Percentiles rank a stretch among this genome's conserved stretches.
Evolutionary conservation across 1,140 invertebrate genomes (phyloP).

Genomic region (Papilio polytes): DNA sequence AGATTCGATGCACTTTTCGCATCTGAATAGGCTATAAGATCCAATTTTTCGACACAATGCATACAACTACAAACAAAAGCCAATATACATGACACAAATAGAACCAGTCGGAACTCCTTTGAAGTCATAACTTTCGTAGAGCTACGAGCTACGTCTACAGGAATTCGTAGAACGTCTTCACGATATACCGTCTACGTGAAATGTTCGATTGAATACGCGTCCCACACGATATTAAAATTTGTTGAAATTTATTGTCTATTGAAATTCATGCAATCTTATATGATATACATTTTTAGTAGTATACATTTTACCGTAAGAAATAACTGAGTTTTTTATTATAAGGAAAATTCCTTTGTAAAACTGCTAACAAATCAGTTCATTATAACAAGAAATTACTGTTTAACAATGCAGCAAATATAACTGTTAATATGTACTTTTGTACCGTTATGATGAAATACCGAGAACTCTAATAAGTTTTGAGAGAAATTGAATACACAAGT

Average conservation of each 20-base stretch:
- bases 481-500: no score
- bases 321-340: no score
- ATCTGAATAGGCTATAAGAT: not conserved
- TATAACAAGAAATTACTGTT: no score
- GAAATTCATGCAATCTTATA: not conserved
- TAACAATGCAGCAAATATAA: no score
- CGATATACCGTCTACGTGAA: not conserved
- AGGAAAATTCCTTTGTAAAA: no score
- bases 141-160: not conserved
- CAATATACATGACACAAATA: conserved; percentile 7
- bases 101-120: not conserved
- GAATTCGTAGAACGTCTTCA: not conserved
- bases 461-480: no score
- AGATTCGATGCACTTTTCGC: not conserved
- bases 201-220: not conserved
- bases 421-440: no score
- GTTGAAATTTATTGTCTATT: conserved; percentile 2
- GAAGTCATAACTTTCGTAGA: conserved; percentile 10
- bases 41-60: conserved; percentile 25
- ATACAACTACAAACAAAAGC: conserved; percentile 4
- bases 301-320: not conserved
- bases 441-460: no score
- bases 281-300: not conserved
- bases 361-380: no score
- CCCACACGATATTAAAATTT: not conserved